A percentile compares a stretch with the other conserved stretches of the same genome.
Evolutionary conservation across 2,888 invertebrate species (phyloP).

Genomic region (Megaustenia siamemsis): DNA sequence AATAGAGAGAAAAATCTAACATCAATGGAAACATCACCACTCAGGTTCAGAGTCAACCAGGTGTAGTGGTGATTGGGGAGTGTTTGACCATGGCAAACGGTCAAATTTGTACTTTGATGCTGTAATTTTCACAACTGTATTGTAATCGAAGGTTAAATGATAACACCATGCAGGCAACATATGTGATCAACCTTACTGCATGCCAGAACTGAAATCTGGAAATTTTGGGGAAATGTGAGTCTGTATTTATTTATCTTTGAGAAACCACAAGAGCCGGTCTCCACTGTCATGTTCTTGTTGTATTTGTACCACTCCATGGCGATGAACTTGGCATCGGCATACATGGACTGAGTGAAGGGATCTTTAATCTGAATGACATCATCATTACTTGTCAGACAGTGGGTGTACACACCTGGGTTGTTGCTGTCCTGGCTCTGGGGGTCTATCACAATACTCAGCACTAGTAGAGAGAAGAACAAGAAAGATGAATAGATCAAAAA

Average conservation of each 20-base stretch:
- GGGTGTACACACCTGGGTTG: not conserved
- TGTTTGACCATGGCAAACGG: too few relatives aligned
- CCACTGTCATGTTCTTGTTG: not conserved
- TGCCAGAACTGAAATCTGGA: not conserved
- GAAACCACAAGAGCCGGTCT: not conserved
- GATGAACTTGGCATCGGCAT: not conserved
- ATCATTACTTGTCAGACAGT: conserved; percentile 3
- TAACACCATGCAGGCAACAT: too few relatives aligned
- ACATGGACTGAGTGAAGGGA: not conserved
- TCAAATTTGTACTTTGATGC: too few relatives aligned
- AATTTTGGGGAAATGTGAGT: not conserved
- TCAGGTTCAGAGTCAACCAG: too few relatives aligned
- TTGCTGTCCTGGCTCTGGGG: not conserved
- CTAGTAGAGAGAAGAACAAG: not conserved
- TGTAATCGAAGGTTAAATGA: too few relatives aligned
- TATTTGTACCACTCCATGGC: conserved; percentile 12
- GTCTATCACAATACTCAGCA: not conserved
- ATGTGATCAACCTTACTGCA: not conserved
- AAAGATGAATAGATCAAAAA: not conserved
- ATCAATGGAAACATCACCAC: too few relatives aligned
- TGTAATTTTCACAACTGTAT: too few relatives aligned
- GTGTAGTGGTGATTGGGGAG: too few relatives aligned
- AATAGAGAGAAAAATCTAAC: too few relatives aligned
- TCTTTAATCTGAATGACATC: conserved; percentile 16
- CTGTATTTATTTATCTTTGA: not conserved